Conservation (phyloP, 2,797 vertebrate genomes). For the Chaenodraco wilsoni region DNA sequence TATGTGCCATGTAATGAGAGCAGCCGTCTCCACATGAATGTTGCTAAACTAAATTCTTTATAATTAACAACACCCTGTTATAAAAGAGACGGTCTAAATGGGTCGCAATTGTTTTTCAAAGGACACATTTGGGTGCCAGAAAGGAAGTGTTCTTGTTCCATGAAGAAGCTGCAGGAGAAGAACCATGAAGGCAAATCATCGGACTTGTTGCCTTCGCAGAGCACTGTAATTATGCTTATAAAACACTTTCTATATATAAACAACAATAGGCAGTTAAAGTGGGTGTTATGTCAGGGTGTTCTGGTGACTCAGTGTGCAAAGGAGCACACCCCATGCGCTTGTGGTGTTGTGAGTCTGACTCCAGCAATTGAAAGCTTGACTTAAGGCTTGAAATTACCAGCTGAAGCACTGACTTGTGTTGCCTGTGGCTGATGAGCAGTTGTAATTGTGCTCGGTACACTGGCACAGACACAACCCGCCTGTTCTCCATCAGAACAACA, state of each 20-base stretch:
- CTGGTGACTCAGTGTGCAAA: constrained; percentile 63
- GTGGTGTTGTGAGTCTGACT: constrained; percentile 34
- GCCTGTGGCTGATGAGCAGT: constrained; percentile 1
- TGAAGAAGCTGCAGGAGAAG: constrained; percentile 39
- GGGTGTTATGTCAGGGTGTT: constrained; percentile 71
- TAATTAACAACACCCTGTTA: background rate
- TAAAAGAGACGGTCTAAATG: background rate
- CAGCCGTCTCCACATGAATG: background rate
- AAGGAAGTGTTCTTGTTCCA: background rate
- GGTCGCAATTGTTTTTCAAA: background rate
- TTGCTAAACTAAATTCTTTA: background rate
- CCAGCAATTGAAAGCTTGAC: constrained; percentile 36
- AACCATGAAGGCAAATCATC: constrained; percentile 60
- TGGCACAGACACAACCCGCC: constrained; percentile 25
- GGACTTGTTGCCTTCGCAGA: constrained; percentile 52
- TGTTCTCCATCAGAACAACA: constrained; percentile 25
- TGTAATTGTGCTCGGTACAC: constrained; percentile 15
- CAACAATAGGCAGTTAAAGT: constrained; percentile 77
- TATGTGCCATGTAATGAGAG: constrained; percentile 12
- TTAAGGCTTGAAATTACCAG: constrained; percentile 28
- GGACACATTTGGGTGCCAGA: constrained; percentile 15
- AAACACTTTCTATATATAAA: constrained; percentile 79
- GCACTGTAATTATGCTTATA: constrained; percentile 73
- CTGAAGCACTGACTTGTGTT: constrained; percentile 18
- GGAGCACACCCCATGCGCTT: constrained; percentile 56